Evolutionary conservation across 2,888 invertebrate genomes (phyloP), one percentile per base, ranked within the genome.

Genomic region (Acleris emargana): DNA sequence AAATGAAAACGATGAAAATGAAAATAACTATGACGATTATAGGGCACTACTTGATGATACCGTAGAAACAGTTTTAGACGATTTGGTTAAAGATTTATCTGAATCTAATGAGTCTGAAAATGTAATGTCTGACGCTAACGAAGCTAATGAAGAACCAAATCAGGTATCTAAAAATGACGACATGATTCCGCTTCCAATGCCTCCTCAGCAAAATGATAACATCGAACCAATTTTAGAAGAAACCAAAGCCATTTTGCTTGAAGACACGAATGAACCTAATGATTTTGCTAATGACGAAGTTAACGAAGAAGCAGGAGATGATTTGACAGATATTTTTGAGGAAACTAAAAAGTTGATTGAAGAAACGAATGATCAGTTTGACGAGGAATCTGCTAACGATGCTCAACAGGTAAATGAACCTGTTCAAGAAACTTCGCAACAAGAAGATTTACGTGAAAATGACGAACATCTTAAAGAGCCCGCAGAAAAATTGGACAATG

Each of bases 201-300:
- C 53, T 22, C 42, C 49, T 45, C 54, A 55, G 13, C n/a, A 18
- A 42, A 62, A 11, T 54, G 54, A 67, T 20, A 58, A 69, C 51
- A 71, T 74, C 0, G 71, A 74, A 13, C 70, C 69, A 22, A 71
- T 80, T 47, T 59, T 81, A 11, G 72, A 77, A 50, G 80, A 84
- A 69, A 73, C 74, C 4, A 59, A 72, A 50, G 71, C 73, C 17
- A 67, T 70, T 28, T 71, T 82, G 58, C 70, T 69, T 28, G 71
- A 74, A 38, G 69, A 69, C 9, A 68, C 70, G 1, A 68, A 74
- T 22, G 50, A 58, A 49, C 45, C 62, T 3, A 58, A 59, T 16
- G 68, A 69, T 38, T 73, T 69, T 49, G 50, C 43, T 22, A 66
- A 50, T 9, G 45, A 64, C 20, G 53, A 59, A 57, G 25, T 1